phyloP scores from a whole-genome alignment of 2,888 invertebrate genomes.

The Phasia obesa region DNA sequence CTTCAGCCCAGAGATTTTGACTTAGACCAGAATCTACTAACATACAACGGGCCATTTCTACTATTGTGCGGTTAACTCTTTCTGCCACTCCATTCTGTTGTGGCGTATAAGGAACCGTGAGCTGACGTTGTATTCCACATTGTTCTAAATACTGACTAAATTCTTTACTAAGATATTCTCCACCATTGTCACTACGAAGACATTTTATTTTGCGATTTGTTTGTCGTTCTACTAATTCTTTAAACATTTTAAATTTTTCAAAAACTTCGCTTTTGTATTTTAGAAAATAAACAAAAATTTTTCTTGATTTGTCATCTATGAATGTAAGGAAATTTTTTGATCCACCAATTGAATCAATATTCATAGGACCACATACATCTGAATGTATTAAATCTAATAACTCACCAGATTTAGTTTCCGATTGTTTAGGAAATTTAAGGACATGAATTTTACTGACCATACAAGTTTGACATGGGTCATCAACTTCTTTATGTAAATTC shows the following conservation, averaged over 20 bases:
- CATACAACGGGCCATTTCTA: constrained; percentile 70
- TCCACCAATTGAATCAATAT: too few relatives aligned
- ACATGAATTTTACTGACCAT: too few relatives aligned
- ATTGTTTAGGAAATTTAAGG: too few relatives aligned
- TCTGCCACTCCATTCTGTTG: constrained; percentile 72
- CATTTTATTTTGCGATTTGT: constrained; percentile 20
- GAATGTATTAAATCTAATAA: too few relatives aligned
- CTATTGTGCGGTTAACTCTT: constrained; percentile 64
- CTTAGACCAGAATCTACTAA: constrained; percentile 71
- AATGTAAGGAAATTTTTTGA: too few relatives aligned
- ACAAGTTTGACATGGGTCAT: too few relatives aligned
- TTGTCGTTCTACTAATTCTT: constrained; percentile 45
- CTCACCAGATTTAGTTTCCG: too few relatives aligned
- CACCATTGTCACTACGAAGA: constrained; percentile 38
- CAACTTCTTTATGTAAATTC: too few relatives aligned
- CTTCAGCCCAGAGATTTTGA: constrained; percentile 73
- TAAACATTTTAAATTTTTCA: neutral
- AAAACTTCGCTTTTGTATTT: constrained; percentile 53
- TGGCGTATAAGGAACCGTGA: constrained; percentile 70
- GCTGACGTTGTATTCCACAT: constrained; percentile 66
- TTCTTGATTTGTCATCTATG: too few relatives aligned
- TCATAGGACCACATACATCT: too few relatives aligned
- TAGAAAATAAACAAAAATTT: constrained; percentile 22
- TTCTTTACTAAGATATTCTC: constrained; percentile 29
- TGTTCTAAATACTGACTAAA: constrained; percentile 57